Base-by-base conservation (phyloP, 2,113 vertebrate genomes). In the Mastomys coucha region DNA sequence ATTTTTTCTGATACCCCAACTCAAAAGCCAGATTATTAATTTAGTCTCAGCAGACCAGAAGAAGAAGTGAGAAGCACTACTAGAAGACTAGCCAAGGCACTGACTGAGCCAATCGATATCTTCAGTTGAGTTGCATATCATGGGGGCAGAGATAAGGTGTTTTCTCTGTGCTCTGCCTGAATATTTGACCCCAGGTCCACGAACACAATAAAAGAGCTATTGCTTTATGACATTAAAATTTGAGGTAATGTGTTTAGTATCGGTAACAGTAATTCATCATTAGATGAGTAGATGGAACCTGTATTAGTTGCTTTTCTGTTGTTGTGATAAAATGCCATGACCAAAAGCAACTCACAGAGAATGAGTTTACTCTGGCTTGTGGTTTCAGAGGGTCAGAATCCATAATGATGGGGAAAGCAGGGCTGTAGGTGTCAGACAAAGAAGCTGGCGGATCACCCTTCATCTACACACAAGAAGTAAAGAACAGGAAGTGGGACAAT, bases 141-240 rank as follows among this genome's bases (percentile, higher is more conserved):
- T 4, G 1, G 42, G 36, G 63, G n/a, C 16, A 89, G 39, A 77
- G 33, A 49, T 7, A 45, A 91, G 14, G 24, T 93, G 7, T 92
- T 45, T 11, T 78, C n/a, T 90, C 73, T 93, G 58, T 81, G 49
- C 22, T 33, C 6, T 72, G 42, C 53, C 67, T 88, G 9, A 53
- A n/a, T 33, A 65, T 39, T n/a, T 58, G 36, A 63, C 36, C 49
- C 0, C 7, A 67, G n/a, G 60, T 26, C 56, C n/a, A 70, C 39
- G 28, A 72, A 53, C 42, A 39, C 65, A 84, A 91, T n/a, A 85
- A 82, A 89, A 82, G 17, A 14, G 9, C 20, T 76, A 24, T 70
- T 56, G 24, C 84, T 93, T 67, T 85, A 81, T 26, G 73, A 49
- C 77, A 39, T 63, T 91, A 88, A 67, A 31, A 70, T 53, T 49